Base-by-base conservation (phyloP, 2,113 vertebrate species). In the Carassius auratus region DNA sequence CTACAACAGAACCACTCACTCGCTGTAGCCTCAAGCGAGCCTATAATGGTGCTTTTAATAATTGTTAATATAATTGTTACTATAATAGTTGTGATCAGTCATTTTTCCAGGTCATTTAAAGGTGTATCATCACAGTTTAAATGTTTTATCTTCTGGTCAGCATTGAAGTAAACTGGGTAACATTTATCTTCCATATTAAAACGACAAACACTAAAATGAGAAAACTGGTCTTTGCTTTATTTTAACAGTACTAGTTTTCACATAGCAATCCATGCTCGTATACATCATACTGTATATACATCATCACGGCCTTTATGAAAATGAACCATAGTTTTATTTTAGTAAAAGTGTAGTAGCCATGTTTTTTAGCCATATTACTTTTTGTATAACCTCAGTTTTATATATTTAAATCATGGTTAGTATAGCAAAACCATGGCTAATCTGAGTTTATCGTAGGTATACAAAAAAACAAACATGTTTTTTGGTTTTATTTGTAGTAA, bases 31-130 rank as follows among this genome's bases (percentile, higher is more conserved):
- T 71, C 52, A 73, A 66, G n/a, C 17, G 38, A 80, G 76, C 36
- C 66, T 10, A 30, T 84, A 77, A 52, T 84, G 68, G 76, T 80
- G 81, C 75, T 86, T 59, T 42, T 42, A 36, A 82, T 75, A 42
- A 66, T 75, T 66, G 59, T 69, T 83, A 26, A 30, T 50, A 81
- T 66, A 26, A 69, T 45, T 75, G 42, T 87, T 84, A 73, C 33
- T 57, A 48, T 23, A 76, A 62, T 59, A 26, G 17, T 55, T 83
- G 9, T 15, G 76, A 48, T 38, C 33, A 66, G 48, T 57, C 36
- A 80, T 68, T 59, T 84, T 66, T 45, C 50, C 59, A 45, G 77
- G 59, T 62, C 57, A 76, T 76, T 76, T 52, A 76, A 76, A 9
- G 12, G 38, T 7, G 5, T 21, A 42, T 42, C 36, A 9, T 55